A percentile compares a stretch with the other conserved stretches of the same genome.
These are phyloP conservation scores for Odontophorus gujanensis DNA, from an alignment of 2,113 vertebrate genomes.

Conservation along the genomic window DNA sequence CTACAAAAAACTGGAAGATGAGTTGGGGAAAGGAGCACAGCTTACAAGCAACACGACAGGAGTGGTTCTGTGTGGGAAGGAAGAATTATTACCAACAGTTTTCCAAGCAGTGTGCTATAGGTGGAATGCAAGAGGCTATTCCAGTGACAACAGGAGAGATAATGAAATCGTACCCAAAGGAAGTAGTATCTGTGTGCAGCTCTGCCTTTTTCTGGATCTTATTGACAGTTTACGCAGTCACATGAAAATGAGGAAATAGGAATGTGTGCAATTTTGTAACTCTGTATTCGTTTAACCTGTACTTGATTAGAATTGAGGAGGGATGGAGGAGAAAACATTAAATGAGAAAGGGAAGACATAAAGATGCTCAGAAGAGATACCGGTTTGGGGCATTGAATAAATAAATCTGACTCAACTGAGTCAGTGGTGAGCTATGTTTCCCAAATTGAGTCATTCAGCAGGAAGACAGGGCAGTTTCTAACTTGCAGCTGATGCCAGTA, in stretches of 20 bases:
- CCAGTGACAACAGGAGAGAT: neutral
- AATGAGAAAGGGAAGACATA: neutral
- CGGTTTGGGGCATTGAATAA: constrained; percentile 20
- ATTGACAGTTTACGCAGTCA: neutral
- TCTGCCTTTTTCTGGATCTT: neutral
- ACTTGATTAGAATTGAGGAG: neutral
- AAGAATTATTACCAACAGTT: neutral
- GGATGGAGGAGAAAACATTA: neutral
- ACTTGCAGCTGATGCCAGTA: neutral
- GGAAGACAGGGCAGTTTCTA: neutral
- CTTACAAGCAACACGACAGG: neutral
- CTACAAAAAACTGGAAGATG: neutral
- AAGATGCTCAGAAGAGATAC: neutral
- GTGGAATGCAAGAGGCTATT: neutral
- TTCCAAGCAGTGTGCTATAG: neutral
- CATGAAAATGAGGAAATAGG: neutral
- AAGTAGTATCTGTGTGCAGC: neutral
- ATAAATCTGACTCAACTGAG: constrained; percentile 27
- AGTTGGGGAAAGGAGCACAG: neutral
- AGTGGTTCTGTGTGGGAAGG: neutral
- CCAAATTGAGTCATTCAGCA: neutral
- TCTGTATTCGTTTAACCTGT: neutral
- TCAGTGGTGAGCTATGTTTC: neutral
- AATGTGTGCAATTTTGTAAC: neutral
- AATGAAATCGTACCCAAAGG: rapidly evolving